These are phyloP conservation scores for Crax fasciolata DNA, from an alignment of 2,797 vertebrate species.

Conservation along the genomic window DNA sequence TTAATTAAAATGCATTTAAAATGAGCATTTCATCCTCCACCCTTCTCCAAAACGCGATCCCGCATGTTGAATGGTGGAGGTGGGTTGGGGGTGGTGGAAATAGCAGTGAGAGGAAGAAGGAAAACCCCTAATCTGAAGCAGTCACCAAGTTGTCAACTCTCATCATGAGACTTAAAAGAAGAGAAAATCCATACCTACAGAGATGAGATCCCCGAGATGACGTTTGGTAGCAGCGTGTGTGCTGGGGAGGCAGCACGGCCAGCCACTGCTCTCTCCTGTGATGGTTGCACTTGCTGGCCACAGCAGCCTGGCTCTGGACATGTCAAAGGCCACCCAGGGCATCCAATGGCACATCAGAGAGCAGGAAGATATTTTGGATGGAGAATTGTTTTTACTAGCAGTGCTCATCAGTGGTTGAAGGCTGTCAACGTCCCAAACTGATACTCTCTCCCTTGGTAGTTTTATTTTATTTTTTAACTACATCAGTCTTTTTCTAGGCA, in stretches of 20 bases:
- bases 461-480: neutral
- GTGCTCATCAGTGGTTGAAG: neutral
- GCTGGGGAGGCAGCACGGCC: accelerated
- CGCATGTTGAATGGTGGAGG: accelerated
- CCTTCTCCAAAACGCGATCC: neutral
- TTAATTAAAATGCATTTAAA: slow-evolving; percentile 19
- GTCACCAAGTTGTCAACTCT: neutral
- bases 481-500: neutral
- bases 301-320: neutral
- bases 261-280: accelerated
- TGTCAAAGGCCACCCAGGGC: neutral
- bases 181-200: neutral
- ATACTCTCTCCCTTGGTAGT: neutral
- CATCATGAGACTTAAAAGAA: neutral
- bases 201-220: accelerated
- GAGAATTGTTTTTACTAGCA: neutral
- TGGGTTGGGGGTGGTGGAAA: neutral
- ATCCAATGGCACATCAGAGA: slow-evolving; percentile 41
- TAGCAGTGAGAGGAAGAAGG: neutral
- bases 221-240: accelerated
- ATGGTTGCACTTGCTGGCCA: accelerated
- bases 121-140: neutral
- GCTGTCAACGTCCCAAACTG: slow-evolving; percentile 4
- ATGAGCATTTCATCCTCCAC: neutral
- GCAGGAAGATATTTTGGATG: neutral